phyloP scores from a whole-genome alignment of 1,140 invertebrate species.

The Platyscapa corneri region DNA sequence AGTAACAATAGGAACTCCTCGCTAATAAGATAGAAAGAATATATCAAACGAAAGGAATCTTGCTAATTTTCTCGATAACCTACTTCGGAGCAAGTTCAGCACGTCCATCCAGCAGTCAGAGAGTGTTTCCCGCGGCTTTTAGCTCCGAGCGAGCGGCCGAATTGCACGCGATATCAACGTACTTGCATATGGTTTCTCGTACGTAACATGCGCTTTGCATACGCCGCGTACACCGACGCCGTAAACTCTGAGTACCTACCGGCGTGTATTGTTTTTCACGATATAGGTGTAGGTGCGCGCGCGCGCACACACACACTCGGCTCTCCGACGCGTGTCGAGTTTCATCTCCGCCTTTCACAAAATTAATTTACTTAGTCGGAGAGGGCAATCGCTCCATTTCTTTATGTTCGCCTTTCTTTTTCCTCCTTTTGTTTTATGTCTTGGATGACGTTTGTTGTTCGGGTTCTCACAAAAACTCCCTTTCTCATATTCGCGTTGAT shows the following conservation, averaged over 20 bases:
- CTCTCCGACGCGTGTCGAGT: slow-evolving; percentile 59
- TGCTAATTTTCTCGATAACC: slow-evolving; percentile 8
- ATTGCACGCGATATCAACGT: slow-evolving; percentile 34
- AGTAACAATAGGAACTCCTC: not conserved
- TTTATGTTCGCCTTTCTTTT: slow-evolving; percentile 9
- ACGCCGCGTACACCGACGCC: slow-evolving; percentile 48
- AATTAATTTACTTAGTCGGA: slow-evolving; percentile 63
- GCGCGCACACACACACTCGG: slow-evolving; percentile 47
- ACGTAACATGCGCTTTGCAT: slow-evolving; percentile 46
- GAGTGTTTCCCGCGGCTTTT: slow-evolving; percentile 5
- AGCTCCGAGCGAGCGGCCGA: not conserved
- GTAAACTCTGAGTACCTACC: not conserved
- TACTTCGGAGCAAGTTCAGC: slow-evolving; percentile 17
- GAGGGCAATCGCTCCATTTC: slow-evolving; percentile 57
- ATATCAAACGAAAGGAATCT: slow-evolving; percentile 11
- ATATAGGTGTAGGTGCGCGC: not conserved
- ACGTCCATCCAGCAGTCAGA: not conserved
- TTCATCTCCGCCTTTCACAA: slow-evolving; percentile 58
- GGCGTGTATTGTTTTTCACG: slow-evolving; percentile 30
- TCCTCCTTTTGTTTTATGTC: slow-evolving; percentile 36
- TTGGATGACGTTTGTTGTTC: not conserved
- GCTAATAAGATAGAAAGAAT: slow-evolving; percentile 10
- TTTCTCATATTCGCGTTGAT: not conserved
- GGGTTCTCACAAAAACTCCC: not conserved
- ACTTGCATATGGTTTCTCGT: slow-evolving; percentile 66